These are phyloP conservation scores for Caprella mutica DNA, from an alignment of 2,888 invertebrate species.

Conservation along the genomic window DNA sequence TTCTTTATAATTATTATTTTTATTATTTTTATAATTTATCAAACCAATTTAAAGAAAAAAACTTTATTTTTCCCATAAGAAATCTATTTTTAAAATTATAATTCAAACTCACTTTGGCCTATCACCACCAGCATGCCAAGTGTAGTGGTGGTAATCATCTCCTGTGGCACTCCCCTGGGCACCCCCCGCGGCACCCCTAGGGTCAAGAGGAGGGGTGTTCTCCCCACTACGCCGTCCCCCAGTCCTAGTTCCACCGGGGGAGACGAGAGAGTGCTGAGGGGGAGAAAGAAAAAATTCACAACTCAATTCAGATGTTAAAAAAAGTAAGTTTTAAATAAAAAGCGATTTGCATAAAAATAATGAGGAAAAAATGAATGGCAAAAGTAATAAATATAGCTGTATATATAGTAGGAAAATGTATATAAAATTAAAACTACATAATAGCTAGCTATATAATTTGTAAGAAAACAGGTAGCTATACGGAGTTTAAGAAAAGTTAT, in stretches of 20 bases:
- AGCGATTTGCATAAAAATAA: too few species aligned
- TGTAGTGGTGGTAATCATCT: neutral
- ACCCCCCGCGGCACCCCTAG: neutral
- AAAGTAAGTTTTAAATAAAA: too few species aligned
- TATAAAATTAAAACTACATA: too few species aligned
- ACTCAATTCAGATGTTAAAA: too few species aligned
- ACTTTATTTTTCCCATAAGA: neutral
- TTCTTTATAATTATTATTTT: neutral
- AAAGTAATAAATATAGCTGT: too few species aligned
- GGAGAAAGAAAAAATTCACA: too few species aligned
- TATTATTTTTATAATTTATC: neutral
- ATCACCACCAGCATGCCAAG: conserved; percentile 5
- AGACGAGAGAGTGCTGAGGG: conserved; percentile 5
- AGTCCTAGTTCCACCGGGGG: neutral
- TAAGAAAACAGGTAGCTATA: too few species aligned
- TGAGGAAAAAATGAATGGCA: too few species aligned
- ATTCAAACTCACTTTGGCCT: neutral
- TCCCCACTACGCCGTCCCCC: conserved; percentile 6
- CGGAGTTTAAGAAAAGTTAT: too few species aligned
- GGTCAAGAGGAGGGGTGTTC: conserved; percentile 4
- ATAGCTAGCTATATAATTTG: too few species aligned
- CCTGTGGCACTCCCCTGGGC: neutral
- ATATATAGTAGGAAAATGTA: too few species aligned
- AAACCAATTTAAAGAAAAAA: neutral
- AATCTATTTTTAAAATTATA: neutral